Evolutionary conservation across 2,113 vertebrate species (phyloP), one percentile per base, ranked within the genome.

Genomic region (Misgurnus anguillicaudatus): DNA sequence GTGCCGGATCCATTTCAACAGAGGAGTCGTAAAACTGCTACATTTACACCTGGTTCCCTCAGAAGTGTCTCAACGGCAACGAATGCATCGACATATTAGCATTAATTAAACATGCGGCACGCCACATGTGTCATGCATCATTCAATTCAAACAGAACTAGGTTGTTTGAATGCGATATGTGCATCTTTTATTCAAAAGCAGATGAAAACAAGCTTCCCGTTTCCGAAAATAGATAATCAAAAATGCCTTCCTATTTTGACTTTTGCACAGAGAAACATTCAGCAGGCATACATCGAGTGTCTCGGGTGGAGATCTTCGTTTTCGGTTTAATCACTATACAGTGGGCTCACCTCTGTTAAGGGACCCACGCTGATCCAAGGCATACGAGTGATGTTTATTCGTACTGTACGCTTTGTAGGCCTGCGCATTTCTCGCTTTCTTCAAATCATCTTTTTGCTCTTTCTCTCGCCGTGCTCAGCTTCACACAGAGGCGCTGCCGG

Each of bases 381-480:
- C 19, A 6, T 90, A 87, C 83, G 87, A 87, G 87, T 87, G 82
- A 89, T 88, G 87, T 90, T 89, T 87, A 81, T 82, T 31, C 57
- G 62, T 66, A 82, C 66, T 77, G n/a, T 67, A 21, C 2, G 4
- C 53, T 75, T 63, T 51, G 24, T 63, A 75, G 70, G 38, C 41
- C 63, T 13, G 4, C 47, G 45, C 17, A 2, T 65, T 64, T 39
- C n/a, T 42, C 68, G 17, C 41, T 67, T 67, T 75, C 62, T 55
- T 74, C 70, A 58, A 60, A 72, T 67, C 62, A 73, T 80, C 41
- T 80, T 66, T 75, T 74, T 55, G 62, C 53, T 57, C 53, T 61
- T 38, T 68, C 63, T 80, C 63, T 47, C 24, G 63, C 66, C 24
- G 42, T 47, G 61, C 61, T n/a, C 3, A 21, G 71, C 87, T 45